Evolutionary conservation across 2,113 vertebrate genomes (phyloP), one percentile per base, ranked within the genome.

Genomic region (Heterochromis multidens): DNA sequence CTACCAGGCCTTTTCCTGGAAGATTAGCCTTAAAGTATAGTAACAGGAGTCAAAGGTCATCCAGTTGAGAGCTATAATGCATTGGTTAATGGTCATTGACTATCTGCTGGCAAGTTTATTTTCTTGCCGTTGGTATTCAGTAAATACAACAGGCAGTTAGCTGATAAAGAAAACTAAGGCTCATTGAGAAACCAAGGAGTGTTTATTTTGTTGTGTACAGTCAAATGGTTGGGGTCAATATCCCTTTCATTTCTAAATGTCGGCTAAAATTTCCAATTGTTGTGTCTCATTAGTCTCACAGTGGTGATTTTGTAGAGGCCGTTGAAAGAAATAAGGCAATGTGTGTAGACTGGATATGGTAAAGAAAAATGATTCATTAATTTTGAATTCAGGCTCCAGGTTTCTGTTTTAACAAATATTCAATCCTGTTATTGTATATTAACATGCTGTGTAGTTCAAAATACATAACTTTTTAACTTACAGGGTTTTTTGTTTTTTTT

Each of bases 1-100:
- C 59, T 13, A 52, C 65, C 31, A 23, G 80, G 35, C 61, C 11
- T 86, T 89, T 91, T 91, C 85, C 84, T 49, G 87, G 87, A 90
- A 90, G 54, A 84, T 67, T 83, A 59, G 57, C 60, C 33, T 63
- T 77, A 58, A 67, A 62, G 12, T 60, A 74, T 16, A 21, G 33
- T 78, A 86, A 78, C 63, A 40, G 59, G 74, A 83, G 85, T 79
- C 86, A 91, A 27, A 85, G 87, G 86, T 87, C 83, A 49, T 7
- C 79, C 86, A 76, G 92, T 82, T 90, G 79, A 88, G 62, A 70
- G 33, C 89, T 23, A 7, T 19, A 85, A 33, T 27, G 35, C 54
- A 25, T 2, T 76, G 59, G 59, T 83, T 84, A 87, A 89, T 79
- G 77, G 16, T 86, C 86, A 92, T 88, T 84, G 85, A 84, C 83